Evolutionary conservation across 2,113 vertebrate genomes (phyloP).

Genomic region (Cephalopterus ornatus): DNA sequence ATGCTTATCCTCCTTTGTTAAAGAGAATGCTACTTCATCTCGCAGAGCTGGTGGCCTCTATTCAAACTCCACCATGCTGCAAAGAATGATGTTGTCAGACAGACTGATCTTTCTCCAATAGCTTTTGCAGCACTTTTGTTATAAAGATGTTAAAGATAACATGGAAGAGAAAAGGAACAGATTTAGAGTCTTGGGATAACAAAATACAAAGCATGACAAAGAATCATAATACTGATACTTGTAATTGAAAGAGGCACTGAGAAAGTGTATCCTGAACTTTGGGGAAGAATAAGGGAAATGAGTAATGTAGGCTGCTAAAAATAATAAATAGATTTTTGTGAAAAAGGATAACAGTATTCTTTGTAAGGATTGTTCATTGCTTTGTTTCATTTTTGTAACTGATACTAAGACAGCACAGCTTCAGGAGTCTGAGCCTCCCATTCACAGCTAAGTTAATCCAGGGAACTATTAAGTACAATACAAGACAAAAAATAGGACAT

Average conservation of each 20-base stretch:
- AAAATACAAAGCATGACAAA: constrained; percentile 19
- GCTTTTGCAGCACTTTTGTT: constrained; percentile 44
- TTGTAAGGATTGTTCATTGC: not conserved
- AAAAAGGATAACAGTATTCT: not conserved
- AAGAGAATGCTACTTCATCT: not conserved
- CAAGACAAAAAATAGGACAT: not conserved
- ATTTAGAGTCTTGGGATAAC: constrained; percentile 20
- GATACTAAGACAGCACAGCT: not conserved
- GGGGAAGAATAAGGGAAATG: not conserved
- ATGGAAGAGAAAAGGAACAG: not conserved
- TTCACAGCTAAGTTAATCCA: not conserved
- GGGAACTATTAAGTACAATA: not conserved
- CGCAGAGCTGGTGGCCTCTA: constrained; percentile 2
- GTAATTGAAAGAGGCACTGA: constrained; percentile 5
- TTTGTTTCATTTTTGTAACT: not conserved
- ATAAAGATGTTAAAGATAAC: constrained; percentile 56
- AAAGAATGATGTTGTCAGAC: constrained; percentile 51
- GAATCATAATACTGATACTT: not conserved
- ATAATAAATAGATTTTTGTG: not conserved
- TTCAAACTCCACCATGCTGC: not conserved
- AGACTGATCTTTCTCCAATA: constrained; percentile 41
- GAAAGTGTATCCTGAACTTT: not conserved
- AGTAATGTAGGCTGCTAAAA: not conserved
- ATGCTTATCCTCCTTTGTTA: constrained; percentile 59
- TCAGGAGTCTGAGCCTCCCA: not conserved